Conservation (phyloP, 2,113 vertebrate genomes). For the Actenoides hombroni region DNA sequence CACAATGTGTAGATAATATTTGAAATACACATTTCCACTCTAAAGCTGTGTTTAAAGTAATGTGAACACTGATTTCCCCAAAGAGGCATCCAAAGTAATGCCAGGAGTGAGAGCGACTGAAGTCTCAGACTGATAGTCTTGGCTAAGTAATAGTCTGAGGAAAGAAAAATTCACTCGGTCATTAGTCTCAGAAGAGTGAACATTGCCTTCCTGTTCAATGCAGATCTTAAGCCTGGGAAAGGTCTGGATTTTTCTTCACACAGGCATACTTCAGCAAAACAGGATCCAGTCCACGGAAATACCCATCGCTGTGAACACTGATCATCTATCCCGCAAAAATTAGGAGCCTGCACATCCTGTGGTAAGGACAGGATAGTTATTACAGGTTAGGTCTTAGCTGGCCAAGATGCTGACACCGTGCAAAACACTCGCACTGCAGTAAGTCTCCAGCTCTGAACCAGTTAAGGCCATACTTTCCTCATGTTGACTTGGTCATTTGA, state of each 20-base stretch:
- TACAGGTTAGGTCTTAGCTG: conserved; percentile 47
- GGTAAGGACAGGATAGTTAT: conserved; percentile 21
- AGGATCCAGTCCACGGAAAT: not conserved
- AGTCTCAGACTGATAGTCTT: not conserved
- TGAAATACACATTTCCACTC: not conserved
- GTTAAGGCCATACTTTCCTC: not conserved
- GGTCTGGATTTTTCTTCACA: not conserved
- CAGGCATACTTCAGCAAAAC: conserved; percentile 7
- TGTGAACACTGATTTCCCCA: not conserved
- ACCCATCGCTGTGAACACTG: not conserved
- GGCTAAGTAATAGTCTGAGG: not conserved
- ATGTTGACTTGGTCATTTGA: not conserved
- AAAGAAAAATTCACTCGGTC: not conserved
- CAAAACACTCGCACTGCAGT: not conserved
- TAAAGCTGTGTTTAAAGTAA: not conserved
- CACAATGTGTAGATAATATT: not conserved
- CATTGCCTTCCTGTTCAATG: not conserved
- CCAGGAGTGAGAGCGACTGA: not conserved
- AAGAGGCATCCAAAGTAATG: not conserved
- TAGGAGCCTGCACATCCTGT: conserved; percentile 49
- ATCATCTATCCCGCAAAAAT: not conserved
- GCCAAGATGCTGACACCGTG: conserved; percentile 30
- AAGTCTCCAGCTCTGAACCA: not conserved
- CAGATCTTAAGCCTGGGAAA: conserved; percentile 25
- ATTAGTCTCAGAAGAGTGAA: not conserved